phyloP scores from a whole-genome alignment of 2,113 vertebrate species.

The Rhinopithecus roxellana region DNA sequence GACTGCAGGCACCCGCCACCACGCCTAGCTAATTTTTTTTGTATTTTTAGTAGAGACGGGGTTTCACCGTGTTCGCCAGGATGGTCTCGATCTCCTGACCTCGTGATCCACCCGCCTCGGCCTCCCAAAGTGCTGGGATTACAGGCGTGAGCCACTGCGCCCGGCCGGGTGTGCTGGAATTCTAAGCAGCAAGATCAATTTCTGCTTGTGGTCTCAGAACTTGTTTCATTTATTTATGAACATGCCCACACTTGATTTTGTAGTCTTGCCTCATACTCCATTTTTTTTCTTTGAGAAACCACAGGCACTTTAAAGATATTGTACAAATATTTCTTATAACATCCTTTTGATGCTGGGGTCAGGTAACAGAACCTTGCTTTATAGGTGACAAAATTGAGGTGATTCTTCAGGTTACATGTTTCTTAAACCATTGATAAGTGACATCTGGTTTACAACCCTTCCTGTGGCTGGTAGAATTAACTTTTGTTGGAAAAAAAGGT shows the following conservation, averaged over 20 bases:
- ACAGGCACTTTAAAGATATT: constrained; percentile 32
- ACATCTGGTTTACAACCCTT: background rate
- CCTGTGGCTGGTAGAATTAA: background rate
- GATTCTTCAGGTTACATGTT: constrained; percentile 33
- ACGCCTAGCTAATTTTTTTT: no score
- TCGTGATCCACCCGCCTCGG: no score
- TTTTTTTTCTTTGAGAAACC: background rate
- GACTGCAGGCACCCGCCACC: no score
- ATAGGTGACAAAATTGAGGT: constrained; percentile 59
- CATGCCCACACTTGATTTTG: background rate
- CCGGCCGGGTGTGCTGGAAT: background rate
- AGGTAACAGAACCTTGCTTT: constrained; percentile 10
- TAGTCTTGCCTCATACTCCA: background rate
- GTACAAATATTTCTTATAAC: constrained; percentile 28
- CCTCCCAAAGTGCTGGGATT: no score
- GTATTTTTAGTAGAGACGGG: no score
- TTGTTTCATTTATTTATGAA: background rate
- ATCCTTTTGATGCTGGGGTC: constrained; percentile 60
- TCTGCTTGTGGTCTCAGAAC: background rate
- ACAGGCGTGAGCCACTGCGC: no score
- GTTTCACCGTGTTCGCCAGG: no score
- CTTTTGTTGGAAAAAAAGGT: background rate
- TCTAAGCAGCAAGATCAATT: background rate
- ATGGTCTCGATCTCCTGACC: no score
- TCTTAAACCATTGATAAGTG: constrained; percentile 48